Conservation (phyloP, 2,113 vertebrate species). For the Lipophrys pholis region DNA sequence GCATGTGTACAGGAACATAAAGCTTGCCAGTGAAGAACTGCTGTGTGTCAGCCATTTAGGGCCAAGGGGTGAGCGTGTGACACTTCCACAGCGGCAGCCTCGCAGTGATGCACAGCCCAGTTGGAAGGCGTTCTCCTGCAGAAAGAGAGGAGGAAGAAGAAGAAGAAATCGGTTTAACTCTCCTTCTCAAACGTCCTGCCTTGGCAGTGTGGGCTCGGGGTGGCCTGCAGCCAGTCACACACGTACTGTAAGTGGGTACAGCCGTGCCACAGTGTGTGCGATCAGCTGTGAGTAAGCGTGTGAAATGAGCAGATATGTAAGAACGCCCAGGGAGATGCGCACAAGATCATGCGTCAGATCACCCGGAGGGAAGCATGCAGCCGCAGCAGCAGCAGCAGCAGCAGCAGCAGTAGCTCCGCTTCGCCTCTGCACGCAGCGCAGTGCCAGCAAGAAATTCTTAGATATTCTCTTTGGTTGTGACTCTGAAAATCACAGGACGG, state of each 20-base stretch:
- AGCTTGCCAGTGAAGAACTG: constrained; percentile 99
- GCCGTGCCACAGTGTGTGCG: constrained; percentile 36
- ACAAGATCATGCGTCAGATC: constrained; percentile 52
- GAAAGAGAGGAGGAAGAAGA: constrained; percentile 16
- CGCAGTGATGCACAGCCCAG: constrained; percentile 3
- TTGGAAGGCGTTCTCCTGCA: constrained; percentile 44
- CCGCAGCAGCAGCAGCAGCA: constrained; percentile 27
- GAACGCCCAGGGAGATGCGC: constrained; percentile 44
- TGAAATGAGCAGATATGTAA: constrained; percentile 56
- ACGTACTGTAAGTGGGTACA: constrained; percentile 56
- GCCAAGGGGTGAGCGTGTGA: constrained; percentile 25
- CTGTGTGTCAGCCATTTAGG: constrained; percentile 89
- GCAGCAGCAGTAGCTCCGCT: neutral
- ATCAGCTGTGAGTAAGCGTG: constrained; percentile 66
- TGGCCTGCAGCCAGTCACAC: constrained; percentile 53
- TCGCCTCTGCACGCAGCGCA: constrained; percentile 30
- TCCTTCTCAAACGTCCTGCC: constrained; percentile 36
- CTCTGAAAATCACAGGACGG: constrained; percentile 28
- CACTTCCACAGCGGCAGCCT: constrained; percentile 3
- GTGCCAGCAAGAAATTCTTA: constrained; percentile 36
- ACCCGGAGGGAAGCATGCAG: constrained; percentile 40
- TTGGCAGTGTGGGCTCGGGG: constrained; percentile 45
- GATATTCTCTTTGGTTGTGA: constrained; percentile 24
- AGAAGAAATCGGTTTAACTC: constrained; percentile 52
- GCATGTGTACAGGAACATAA: constrained; percentile 95